These are phyloP conservation scores for Mizuhopecten yessoensis DNA, from an alignment of 1,140 invertebrate species.

Conservation along the genomic window DNA sequence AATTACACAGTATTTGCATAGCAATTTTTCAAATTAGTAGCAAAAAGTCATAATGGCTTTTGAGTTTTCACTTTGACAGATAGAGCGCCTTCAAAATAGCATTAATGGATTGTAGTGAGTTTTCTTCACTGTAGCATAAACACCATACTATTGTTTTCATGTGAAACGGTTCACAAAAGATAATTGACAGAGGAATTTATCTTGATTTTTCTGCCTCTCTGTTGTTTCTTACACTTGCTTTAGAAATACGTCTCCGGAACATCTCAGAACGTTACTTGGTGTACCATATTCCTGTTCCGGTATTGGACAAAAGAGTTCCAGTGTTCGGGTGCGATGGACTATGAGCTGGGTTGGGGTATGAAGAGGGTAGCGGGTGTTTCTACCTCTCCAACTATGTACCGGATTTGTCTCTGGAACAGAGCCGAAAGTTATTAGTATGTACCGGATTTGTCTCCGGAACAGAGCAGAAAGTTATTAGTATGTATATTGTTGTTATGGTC, in stretches of 20 bases:
- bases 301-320: no score
- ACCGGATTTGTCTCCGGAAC: no score
- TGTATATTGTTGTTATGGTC: no score
- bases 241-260: background rate
- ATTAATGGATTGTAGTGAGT: slow-evolving; percentile 26
- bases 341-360: no score
- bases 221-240: background rate
- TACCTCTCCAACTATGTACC: no score
- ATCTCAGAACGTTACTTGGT: background rate
- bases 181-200: slow-evolving; percentile 14
- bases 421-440: no score
- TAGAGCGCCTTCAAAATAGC: slow-evolving; percentile 37
- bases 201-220: slow-evolving; percentile 14
- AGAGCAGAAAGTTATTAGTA: no score
- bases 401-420: no score
- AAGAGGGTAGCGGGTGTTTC: no score
- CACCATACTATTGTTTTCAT: slow-evolving; percentile 30
- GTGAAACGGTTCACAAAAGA: slow-evolving; percentile 38
- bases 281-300: background rate
- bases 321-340: no score
- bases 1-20: slow-evolving; percentile 39
- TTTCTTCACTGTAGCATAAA: slow-evolving; percentile 4
- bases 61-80: slow-evolving; percentile 34
- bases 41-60: slow-evolving; percentile 34
- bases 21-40: slow-evolving; percentile 39